Evolutionary conservation across 2,888 invertebrate species (phyloP), one percentile per base, ranked within the genome.

Genomic region (Platycheirus rosarum): DNA sequence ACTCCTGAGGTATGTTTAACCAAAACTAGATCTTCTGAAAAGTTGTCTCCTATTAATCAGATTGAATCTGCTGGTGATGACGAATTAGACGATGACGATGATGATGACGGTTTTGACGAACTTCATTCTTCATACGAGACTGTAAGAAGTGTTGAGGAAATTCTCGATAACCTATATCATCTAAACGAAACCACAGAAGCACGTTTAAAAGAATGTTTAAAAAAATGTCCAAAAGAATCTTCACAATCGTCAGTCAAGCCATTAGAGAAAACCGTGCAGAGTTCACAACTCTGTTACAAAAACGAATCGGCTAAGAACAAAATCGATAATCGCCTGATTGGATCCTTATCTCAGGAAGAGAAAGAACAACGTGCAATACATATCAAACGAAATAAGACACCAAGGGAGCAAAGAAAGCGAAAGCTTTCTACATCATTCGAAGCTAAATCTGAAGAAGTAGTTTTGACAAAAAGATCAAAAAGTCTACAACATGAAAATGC

Each of bases 351-450:
- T 11, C 4, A n/a, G 0, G 70, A 70, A 9, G 71, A 51, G 46
- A 44, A 18, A n/a, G 57, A 73, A 13, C 16, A 9, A 4, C 49
- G 20, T 26, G 14, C 35, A 5, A 2, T 40, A 2, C 11, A 48
- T n/a, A 23, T 63, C 9, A 76, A 53, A n/a, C 44, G 44, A 4
- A 68, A 55, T 11, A 48, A 62, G 8, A 26, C 37, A 44, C 5
- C 26, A 13, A 63, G 4, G 1, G 65, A 23, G 11, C 13, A 60
- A 7, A 44, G n/a, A 6, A 73, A 55, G 57, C 63, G 55, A 49
- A 79, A 69, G n/a, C 16, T 49, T 5, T 62, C 71, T 1, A 11
- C 32, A 14, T 35, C 74, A 7, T 51, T 40, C 1, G 44, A 57
- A 44, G 9, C n/a, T 2, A 11, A n/a, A 11, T 35, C 37, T 37